phyloP scores from a whole-genome alignment of 2,797 vertebrate species.

The Sebastes matsubarae region DNA sequence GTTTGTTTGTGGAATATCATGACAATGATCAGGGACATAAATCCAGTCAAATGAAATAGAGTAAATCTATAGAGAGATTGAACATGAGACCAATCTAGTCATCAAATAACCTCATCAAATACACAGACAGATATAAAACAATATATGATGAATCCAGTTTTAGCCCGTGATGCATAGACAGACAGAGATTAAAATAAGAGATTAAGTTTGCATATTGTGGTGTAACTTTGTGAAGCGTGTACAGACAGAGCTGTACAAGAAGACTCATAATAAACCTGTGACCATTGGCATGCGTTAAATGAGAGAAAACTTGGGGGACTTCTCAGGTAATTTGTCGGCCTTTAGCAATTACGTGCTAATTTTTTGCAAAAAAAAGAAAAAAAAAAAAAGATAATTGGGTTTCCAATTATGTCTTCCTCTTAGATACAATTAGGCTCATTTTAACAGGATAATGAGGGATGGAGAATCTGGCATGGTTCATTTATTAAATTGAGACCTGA shows the following conservation, averaged over 20 bases:
- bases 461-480: background rate
- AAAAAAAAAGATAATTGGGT: conserved; percentile 13
- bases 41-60: background rate
- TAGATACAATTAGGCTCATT: conserved; percentile 8
- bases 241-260: background rate
- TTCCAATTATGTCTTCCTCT: conserved; percentile 7
- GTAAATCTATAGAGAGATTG: background rate
- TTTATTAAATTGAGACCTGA: conserved; percentile 28
- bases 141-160: background rate
- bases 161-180: background rate
- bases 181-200: background rate
- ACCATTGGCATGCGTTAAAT: background rate
- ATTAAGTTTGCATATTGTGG: background rate
- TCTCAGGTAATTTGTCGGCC: background rate
- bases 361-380: background rate
- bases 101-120: background rate
- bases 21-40: background rate
- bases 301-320: background rate
- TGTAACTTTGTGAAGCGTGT: background rate
- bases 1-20: background rate
- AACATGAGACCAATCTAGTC: background rate
- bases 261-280: background rate
- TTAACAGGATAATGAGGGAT: conserved; percentile 34
- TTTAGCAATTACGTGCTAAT: background rate
- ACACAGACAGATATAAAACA: background rate